Evolutionary conservation across 2,888 invertebrate genomes (phyloP), one percentile per base, ranked within the genome.

Genomic region (Microctonus hyperodae): DNA sequence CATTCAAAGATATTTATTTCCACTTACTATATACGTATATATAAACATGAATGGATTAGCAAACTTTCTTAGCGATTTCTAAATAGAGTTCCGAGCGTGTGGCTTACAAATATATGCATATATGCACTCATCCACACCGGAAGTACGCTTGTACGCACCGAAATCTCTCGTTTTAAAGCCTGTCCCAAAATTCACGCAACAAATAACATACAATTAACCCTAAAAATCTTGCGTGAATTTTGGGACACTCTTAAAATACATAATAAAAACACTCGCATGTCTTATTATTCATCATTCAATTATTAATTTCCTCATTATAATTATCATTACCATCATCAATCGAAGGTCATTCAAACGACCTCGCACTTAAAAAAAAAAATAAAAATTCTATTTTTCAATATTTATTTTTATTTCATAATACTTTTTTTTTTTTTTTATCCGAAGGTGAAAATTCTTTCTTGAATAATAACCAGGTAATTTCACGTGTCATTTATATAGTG

Each of bases 11-110:
- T 5, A 28, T 5, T 28, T 44, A 7, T 65, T 70, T 16, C 51
- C 66, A 33, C 57, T 22, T 44, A 16, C 37, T 40, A 60, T n/a
- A 59, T 44, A 62, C 58, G 58, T 22, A 33, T 20, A 58, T 28
- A 28, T 28, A 53, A 64, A 20, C n/a, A 31, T 35, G 56, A 64
- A 65, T 59, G 61, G 59, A 72, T 72, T 69, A 72, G 72, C 69
- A 73, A 72, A 75, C 75, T 76, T 76, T 75, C 75, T 70, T 75
- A 16, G 66, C 72, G 74, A 77, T 77, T 77, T 77, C 75, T 76
- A 77, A 76, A 76, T 70, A 73, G 70, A 76, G 73, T 74, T 75
- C 74, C 73, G 70, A 74, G 69, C 69, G 33, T 25, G 37, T 20
- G 16, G 16, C 44, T 44, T 7, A 44, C 44, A 44, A 44, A 44